A percentile compares a stretch with the other conserved stretches of the same genome.
These are phyloP conservation scores for Cephalopachus bancanus DNA, from an alignment of 2,797 vertebrate genomes.

Conservation along the genomic window DNA sequence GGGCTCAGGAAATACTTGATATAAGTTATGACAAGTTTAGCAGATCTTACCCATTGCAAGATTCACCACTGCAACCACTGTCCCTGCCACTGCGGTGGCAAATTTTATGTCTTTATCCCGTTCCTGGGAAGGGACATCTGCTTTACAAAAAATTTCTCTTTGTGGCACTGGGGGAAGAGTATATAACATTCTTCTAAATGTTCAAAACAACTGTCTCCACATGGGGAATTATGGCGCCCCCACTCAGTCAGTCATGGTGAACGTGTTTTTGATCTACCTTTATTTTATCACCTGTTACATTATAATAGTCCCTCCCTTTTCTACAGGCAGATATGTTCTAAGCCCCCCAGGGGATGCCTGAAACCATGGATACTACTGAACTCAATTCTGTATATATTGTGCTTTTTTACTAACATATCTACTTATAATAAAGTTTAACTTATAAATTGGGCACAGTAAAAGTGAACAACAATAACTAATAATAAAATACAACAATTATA, in stretches of 20 bases:
- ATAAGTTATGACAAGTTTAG: background rate
- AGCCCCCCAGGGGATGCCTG: background rate
- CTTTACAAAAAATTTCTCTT: background rate
- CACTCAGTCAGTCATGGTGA: background rate
- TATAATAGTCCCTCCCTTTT: background rate
- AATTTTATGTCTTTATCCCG: background rate
- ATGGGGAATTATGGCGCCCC: background rate
- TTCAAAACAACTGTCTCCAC: background rate
- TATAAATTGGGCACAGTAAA: no score
- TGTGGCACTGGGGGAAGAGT: background rate
- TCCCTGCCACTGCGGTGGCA: background rate
- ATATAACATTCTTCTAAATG: background rate
- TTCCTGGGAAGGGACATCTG: background rate
- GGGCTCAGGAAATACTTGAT: background rate
- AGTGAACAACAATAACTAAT: no score
- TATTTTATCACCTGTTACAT: background rate
- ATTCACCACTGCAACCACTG: background rate
- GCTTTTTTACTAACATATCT: no score
- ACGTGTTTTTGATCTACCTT: background rate
- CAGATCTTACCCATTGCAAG: background rate
- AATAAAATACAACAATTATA: no score
- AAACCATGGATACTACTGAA: no score
- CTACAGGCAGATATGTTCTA: background rate
- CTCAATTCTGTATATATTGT: no score
- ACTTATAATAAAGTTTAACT: no score